phyloP scores from a whole-genome alignment of 2,113 vertebrate species.

The Dicaeum eximium region DNA sequence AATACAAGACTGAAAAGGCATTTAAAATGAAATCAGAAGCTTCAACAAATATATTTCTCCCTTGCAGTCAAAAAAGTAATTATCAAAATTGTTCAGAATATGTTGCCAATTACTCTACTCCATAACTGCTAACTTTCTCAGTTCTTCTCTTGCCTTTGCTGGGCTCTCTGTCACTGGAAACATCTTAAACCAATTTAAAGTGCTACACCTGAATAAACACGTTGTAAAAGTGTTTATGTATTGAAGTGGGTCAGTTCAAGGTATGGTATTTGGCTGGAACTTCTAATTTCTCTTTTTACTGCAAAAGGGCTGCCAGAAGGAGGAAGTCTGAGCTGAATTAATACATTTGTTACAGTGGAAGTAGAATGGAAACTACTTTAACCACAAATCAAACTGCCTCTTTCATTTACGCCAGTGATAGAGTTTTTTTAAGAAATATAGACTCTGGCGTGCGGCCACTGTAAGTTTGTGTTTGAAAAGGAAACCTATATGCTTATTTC shows the following conservation, averaged over 20 bases:
- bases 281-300: constrained; percentile 85
- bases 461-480: constrained; percentile 76
- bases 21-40: constrained; percentile 72
- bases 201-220: constrained; percentile 88
- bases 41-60: constrained; percentile 67
- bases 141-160: constrained; percentile 65
- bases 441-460: constrained; percentile 75
- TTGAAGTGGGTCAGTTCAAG: constrained; percentile 87
- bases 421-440: constrained; percentile 82
- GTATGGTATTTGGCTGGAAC: constrained; percentile 85
- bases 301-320: constrained; percentile 79
- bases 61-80: constrained; percentile 64
- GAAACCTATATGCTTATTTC: constrained; percentile 76
- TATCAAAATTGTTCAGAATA: constrained; percentile 68
- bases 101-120: constrained; percentile 69
- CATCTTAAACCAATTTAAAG: constrained; percentile 87
- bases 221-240: constrained; percentile 88
- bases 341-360: constrained; percentile 87
- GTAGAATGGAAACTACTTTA: constrained; percentile 82
- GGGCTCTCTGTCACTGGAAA: constrained; percentile 78
- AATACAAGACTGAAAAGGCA: constrained; percentile 63
- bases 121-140: constrained; percentile 71
- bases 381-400: constrained; percentile 84
- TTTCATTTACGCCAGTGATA: constrained; percentile 82
- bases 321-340: constrained; percentile 87